Percentiles rank a stretch among this genome's conserved stretches.
phyloP scores from a whole-genome alignment of 1,140 invertebrate species.

The Periplaneta americana region DNA sequence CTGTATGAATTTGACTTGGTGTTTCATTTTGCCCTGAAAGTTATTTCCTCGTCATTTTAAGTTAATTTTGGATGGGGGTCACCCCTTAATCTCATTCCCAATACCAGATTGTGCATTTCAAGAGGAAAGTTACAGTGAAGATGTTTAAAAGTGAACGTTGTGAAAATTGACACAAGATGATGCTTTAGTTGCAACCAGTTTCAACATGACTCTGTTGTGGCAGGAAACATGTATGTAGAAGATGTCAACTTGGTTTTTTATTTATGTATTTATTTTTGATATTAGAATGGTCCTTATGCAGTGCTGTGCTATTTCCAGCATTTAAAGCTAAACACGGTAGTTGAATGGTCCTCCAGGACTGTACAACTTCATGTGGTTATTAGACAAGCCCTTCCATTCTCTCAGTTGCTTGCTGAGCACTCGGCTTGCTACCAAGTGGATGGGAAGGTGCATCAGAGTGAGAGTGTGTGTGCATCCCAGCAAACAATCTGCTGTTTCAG shows the following conservation, averaged over 20 bases:
- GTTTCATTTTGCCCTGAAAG: background rate
- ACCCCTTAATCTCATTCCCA: background rate
- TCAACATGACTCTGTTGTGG: background rate
- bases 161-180: background rate
- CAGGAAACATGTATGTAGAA: background rate
- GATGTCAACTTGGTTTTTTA: background rate
- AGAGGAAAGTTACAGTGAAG: background rate
- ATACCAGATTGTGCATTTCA: background rate
- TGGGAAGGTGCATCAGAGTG: background rate
- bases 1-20: background rate
- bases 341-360: background rate
- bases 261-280: background rate
- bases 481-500: background rate
- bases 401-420: background rate
- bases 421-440: background rate
- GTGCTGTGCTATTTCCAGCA: background rate
- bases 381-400: background rate
- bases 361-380: background rate
- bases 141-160: background rate
- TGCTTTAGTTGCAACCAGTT: background rate
- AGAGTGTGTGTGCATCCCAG: background rate
- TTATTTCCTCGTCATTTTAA: background rate
- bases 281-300: background rate
- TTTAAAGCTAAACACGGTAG: too few species aligned
- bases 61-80: background rate